Evolutionary conservation across 2,113 vertebrate genomes (phyloP).

Genomic region (Halcyon malimbica): DNA sequence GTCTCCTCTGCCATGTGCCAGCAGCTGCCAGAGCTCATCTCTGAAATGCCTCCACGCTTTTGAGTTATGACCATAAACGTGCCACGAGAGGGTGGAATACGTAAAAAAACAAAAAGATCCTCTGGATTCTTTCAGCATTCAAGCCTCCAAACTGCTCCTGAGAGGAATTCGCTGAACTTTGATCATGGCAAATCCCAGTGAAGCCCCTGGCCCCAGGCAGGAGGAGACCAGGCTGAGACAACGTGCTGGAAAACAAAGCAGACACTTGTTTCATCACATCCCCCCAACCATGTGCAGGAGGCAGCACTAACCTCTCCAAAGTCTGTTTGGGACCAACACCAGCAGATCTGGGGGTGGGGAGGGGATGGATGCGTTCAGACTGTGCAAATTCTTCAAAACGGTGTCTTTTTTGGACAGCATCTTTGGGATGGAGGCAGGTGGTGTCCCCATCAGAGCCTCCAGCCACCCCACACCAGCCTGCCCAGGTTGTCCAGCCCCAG

Average conservation of each 20-base stretch:
- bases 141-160: background rate
- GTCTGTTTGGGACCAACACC: background rate
- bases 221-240: background rate
- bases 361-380: background rate
- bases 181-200: background rate
- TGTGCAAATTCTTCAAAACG: rapidly evolving
- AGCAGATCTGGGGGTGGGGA: rapidly evolving
- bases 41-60: background rate
- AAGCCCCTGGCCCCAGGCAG: background rate
- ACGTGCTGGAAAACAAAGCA: background rate
- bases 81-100: background rate
- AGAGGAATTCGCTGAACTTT: background rate
- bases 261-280: background rate
- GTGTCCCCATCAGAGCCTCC: rapidly evolving
- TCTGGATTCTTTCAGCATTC: background rate
- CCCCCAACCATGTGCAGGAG: background rate
- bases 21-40: background rate
- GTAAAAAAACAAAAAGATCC: background rate
- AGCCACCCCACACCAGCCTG: background rate
- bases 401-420: rapidly evolving
- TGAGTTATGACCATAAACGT: rapidly evolving
- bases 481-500: too few relatives aligned
- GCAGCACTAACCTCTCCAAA: background rate
- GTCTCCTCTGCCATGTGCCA: background rate
- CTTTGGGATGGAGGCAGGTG: rapidly evolving